A percentile compares a stretch with the other conserved stretches of the same genome.
These are phyloP conservation scores for Limenitis camilla DNA, from an alignment of 2,888 invertebrate genomes.

Conservation along the genomic window DNA sequence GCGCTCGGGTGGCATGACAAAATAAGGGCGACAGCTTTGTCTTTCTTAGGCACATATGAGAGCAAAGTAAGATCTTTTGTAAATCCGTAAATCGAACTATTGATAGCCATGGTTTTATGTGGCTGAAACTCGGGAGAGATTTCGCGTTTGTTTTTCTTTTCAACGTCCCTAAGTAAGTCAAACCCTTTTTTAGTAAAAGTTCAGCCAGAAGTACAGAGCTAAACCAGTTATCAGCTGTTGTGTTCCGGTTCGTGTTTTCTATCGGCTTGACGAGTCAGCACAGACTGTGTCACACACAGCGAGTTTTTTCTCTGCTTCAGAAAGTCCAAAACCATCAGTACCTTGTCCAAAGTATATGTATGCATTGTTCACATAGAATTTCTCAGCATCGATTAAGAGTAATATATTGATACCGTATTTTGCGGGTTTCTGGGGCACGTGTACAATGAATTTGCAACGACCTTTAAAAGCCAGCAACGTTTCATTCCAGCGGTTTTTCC, in stretches of 20 bases:
- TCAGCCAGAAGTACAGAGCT: slow-evolving; percentile 17
- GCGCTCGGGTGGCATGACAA: slow-evolving; percentile 12
- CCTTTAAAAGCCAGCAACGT: no score
- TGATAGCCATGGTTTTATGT: slow-evolving; percentile 6
- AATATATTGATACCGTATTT: no score
- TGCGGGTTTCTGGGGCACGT: no score
- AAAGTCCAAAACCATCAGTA: no score
- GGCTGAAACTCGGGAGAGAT: slow-evolving; percentile 16
- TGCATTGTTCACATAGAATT: no score
- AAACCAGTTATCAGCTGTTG: slow-evolving; percentile 22
- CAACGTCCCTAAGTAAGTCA: slow-evolving; percentile 17
- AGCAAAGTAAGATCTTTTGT: slow-evolving; percentile 19
- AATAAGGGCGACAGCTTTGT: slow-evolving; percentile 12
- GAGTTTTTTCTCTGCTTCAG: slow-evolving; percentile 3
- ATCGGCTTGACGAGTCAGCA: background rate
- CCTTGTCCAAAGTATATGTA: no score
- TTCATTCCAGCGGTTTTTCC: no score
- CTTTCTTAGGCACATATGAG: slow-evolving; percentile 16
- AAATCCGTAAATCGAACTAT: slow-evolving; percentile 23
- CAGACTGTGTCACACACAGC: background rate
- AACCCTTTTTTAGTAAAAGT: slow-evolving; percentile 5
- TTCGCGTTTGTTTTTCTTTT: slow-evolving; percentile 21
- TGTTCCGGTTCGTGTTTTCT: slow-evolving; percentile 16
- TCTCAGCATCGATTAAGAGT: no score
- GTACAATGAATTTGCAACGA: no score